Base-by-base conservation (phyloP, 2,797 vertebrate species). In the Lerista edwardsae region DNA sequence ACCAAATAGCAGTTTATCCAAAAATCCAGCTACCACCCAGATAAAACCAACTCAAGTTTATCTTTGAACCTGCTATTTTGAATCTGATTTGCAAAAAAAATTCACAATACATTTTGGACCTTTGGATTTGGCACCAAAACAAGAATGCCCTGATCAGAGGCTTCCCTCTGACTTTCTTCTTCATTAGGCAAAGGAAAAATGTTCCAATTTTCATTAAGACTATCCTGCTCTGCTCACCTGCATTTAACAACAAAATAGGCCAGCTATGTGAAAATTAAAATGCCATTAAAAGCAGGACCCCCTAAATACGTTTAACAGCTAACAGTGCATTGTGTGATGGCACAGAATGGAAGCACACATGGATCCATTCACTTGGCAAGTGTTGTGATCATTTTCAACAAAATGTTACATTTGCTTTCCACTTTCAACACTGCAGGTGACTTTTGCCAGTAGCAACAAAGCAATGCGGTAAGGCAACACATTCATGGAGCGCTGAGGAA, bases 301-400 rank as follows among this genome's bases (percentile, higher is more conserved):
- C 31, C 41, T 5, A 36, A 57, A 44, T 44, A n/a, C 29, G 72
- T 81, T 23, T 72, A 23, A 29, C 36, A 72, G 55, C 31, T 41
- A 5, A n/a, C 31, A 2, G 41, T 67, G 62, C 36, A 65, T 67
- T 44, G 44, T 44, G 12, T 39, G 25, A 55, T 23, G 8, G 55
- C 31, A 55, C 61, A 83, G 8, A 80, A 7, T 71, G 44, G 55
- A 59, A 29, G 31, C 11, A 55, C 29, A 23, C 25, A 75, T 29
- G 61, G 51, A 82, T 75, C 61, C 64, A 75, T 75, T 62, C 62
- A 73, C 80, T 73, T 62, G 47, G 59, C 57, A 73, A 21, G 47
- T 82, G 23, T 62, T 31, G 39, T 82, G n/a, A 61, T 73, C 69
- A 73, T 73, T 62, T n/a, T 14, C 57, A 73, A 34, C 57, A 62